Evolutionary conservation across 2,888 invertebrate genomes (phyloP).

Genomic region (Drosophila robusta): DNA sequence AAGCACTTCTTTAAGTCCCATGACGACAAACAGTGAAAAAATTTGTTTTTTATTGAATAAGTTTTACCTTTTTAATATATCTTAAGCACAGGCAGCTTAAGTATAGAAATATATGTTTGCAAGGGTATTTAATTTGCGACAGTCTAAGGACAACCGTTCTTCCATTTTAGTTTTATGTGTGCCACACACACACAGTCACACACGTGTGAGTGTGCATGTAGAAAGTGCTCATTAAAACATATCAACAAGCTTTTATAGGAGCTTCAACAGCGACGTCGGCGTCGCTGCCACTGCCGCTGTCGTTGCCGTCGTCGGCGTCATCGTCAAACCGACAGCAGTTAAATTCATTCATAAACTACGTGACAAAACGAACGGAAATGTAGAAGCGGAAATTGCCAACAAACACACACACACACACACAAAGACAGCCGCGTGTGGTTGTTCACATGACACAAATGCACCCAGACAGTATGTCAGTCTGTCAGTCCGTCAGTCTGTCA

Average conservation of each 20-base stretch:
- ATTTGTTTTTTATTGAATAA: too few species aligned
- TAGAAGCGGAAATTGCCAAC: conserved; percentile 77
- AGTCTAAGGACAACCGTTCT: conserved; percentile 15
- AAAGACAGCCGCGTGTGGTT: conserved; percentile 18
- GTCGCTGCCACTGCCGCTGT: conserved; percentile 7
- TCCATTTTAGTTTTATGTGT: conserved; percentile 45
- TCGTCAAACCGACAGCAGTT: conserved; percentile 64
- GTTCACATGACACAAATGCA: conserved; percentile 45
- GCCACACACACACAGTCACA: conserved; percentile 15
- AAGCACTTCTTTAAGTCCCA: background rate
- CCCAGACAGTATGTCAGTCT: conserved; percentile 46
- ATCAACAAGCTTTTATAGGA: conserved; percentile 74
- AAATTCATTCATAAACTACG: conserved; percentile 81
- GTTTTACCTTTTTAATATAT: background rate
- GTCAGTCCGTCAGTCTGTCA: conserved; percentile 25
- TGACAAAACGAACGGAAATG: conserved; percentile 81
- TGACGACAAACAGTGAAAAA: too few species aligned
- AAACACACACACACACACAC: conserved; percentile 43
- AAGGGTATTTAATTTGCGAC: conserved; percentile 17
- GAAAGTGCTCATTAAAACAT: conserved; percentile 77
- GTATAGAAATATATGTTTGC: conserved; percentile 1
- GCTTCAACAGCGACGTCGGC: conserved; percentile 31
- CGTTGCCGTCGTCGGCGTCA: conserved; percentile 13
- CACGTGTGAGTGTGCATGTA: conserved; percentile 54
- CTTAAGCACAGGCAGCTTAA: too few species aligned